Evolutionary conservation across 2,113 vertebrate genomes (phyloP).

Genomic region (Cyanoramphus novaezelandiae): DNA sequence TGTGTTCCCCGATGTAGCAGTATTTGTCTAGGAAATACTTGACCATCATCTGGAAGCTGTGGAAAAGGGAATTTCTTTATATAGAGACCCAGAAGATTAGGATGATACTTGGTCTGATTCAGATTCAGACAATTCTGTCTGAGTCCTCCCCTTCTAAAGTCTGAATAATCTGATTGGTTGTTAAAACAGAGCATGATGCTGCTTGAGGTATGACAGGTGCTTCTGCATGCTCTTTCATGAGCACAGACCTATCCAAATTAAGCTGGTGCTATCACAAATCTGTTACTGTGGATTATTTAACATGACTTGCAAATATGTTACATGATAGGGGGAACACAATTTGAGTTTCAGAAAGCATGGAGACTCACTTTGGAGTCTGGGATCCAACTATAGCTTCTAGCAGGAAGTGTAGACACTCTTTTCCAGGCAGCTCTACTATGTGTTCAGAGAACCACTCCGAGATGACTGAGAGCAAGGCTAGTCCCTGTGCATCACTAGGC

Average conservation of each 20-base stretch:
- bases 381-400: neutral
- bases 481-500: neutral
- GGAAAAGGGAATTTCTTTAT: neutral
- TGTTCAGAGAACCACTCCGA: neutral
- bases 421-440: neutral
- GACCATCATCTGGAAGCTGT: neutral
- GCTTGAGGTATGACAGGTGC: neutral
- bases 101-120: neutral
- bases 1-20: neutral
- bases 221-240: neutral
- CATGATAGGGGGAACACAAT: rapidly evolving
- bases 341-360: neutral
- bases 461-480: neutral
- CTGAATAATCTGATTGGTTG: neutral
- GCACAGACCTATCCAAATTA: neutral
- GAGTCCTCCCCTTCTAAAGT: neutral
- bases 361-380: neutral
- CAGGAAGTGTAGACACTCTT: neutral
- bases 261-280: neutral
- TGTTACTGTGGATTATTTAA: neutral
- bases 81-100: neutral
- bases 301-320: neutral
- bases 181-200: neutral
- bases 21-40: neutral
- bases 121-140: neutral